Base-by-base conservation (phyloP, 2,113 vertebrate genomes). In the Fregetta grallaria region DNA sequence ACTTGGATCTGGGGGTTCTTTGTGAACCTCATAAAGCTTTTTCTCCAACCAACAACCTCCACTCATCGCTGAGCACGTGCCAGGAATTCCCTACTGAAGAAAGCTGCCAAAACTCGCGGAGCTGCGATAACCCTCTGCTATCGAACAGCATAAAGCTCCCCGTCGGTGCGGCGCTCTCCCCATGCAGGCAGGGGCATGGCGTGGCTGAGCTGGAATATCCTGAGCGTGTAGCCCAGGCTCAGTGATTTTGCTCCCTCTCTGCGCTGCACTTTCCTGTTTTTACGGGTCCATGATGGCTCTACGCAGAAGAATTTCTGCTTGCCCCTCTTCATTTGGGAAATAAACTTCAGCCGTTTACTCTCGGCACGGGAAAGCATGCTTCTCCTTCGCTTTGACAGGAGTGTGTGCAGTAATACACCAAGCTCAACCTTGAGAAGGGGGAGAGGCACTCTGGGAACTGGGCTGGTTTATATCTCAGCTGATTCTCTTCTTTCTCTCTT, bases 391-490 rank as follows among this genome's bases (percentile, higher is more conserved):
- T 86, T n/a, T 63, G 83, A n/a, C 27, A 26, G 86, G 59, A 85
- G 74, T 34, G 87, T 80, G 84, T 77, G 94, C 65, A 90, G 59
- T 6, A 87, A 90, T 34, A 52, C 66, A 61, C 53, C 88, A 9
- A 90, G 59, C 70, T 89, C 94, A 97, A 30, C 95, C 91, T 88
- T 95, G 84, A 45, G 70, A 47, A 84, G 66, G 83, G 45, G 88
- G 71, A 95, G 84, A 92, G 59, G 76, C 84, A 72, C 77, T 86
- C 89, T 80, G 94, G 88, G 92, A 77, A 36, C 84, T 83, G 45
- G 70, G 84, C 95, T 97, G 94, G 62, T 95, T 97, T 97, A 82
- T 94, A 94, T 96, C 97, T 97, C 93, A 84, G 93, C 94, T 91
- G 89, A 94, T 94, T 96, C 93, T 94, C 75, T 85, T 96, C 92